Conservation (phyloP, 2,888 invertebrate species). For the Boloria euphrosyne region DNA sequence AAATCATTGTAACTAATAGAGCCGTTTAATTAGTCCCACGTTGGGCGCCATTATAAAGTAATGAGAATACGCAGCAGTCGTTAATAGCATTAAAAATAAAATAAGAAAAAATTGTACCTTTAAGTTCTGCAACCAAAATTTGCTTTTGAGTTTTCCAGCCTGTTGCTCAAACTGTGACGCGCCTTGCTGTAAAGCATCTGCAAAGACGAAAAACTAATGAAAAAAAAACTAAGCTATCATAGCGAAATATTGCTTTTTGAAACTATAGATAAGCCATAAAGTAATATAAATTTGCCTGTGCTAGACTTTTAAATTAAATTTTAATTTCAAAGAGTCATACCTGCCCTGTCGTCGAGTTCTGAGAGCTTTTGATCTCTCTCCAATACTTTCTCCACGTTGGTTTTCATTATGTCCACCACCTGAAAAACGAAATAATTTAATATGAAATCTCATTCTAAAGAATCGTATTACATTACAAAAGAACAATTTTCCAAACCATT, state of each 20-base stretch:
- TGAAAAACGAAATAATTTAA: slow-evolving; percentile 53
- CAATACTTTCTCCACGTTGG: slow-evolving; percentile 97
- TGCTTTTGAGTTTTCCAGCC: slow-evolving; percentile 97
- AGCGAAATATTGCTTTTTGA: neutral
- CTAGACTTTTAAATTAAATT: neutral
- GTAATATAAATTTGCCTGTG: neutral
- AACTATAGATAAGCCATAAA: neutral
- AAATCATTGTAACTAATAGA: neutral
- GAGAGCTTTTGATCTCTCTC: slow-evolving; percentile 98
- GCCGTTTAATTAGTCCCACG: neutral
- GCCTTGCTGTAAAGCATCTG: slow-evolving; percentile 95
- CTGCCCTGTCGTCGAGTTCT: slow-evolving; percentile 96
- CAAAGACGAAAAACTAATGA: slow-evolving; percentile 34
- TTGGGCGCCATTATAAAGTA: neutral
- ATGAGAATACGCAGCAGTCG: neutral
- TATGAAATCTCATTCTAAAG: slow-evolving; percentile 1
- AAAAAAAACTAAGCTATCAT: neutral
- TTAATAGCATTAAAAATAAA: no score
- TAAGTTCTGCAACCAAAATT: slow-evolving; percentile 99
- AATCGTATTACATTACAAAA: slow-evolving; percentile 9
- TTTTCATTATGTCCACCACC: slow-evolving; percentile 97
- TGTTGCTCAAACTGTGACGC: slow-evolving; percentile 98
- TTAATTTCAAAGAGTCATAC: slow-evolving; percentile 46
- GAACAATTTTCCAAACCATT: neutral
- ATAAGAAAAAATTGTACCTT: slow-evolving; percentile 81